Evolutionary conservation across 2,797 vertebrate genomes (phyloP).

Genomic region (Siniperca scherzeri): DNA sequence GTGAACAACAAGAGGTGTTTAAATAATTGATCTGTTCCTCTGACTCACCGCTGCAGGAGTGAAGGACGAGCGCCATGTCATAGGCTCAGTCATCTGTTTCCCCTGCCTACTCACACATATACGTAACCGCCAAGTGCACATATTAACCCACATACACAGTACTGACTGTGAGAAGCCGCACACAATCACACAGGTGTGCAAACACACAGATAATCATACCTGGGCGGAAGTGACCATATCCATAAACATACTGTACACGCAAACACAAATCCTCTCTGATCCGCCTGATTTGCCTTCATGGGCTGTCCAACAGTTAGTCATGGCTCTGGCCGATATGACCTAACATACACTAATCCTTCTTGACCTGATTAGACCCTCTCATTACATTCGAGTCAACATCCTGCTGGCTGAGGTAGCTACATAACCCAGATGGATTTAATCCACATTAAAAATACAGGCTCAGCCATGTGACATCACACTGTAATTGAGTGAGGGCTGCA

Average conservation of each 20-base stretch:
- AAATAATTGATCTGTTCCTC: constrained; percentile 66
- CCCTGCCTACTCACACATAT: constrained; percentile 41
- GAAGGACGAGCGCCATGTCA: constrained; percentile 48
- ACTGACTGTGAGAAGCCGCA: constrained; percentile 19
- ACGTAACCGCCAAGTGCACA: constrained; percentile 39
- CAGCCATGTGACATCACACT: constrained; percentile 17
- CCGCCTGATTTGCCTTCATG: constrained; percentile 32
- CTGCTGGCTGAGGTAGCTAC: constrained; percentile 41
- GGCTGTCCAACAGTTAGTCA: constrained; percentile 71
- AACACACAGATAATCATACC: constrained; percentile 48
- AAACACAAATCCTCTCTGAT: constrained; percentile 56
- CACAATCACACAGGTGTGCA: constrained; percentile 53
- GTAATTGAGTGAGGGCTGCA: constrained; percentile 2
- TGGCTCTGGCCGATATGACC: constrained; percentile 53
- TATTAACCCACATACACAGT: constrained; percentile 14
- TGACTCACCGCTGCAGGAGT: constrained; percentile 73
- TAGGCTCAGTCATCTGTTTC: constrained; percentile 29
- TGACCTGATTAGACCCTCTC: constrained; percentile 54
- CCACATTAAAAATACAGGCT: constrained; percentile 35
- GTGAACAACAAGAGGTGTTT: constrained; percentile 63
- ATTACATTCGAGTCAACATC: constrained; percentile 33
- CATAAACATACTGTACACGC: constrained; percentile 24
- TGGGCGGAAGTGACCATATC: constrained; percentile 44
- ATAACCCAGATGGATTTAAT: constrained; percentile 47
- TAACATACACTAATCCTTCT: constrained; percentile 66